phyloP scores from a whole-genome alignment of 2,888 invertebrate genomes.

The Synergus gifuensis region DNA sequence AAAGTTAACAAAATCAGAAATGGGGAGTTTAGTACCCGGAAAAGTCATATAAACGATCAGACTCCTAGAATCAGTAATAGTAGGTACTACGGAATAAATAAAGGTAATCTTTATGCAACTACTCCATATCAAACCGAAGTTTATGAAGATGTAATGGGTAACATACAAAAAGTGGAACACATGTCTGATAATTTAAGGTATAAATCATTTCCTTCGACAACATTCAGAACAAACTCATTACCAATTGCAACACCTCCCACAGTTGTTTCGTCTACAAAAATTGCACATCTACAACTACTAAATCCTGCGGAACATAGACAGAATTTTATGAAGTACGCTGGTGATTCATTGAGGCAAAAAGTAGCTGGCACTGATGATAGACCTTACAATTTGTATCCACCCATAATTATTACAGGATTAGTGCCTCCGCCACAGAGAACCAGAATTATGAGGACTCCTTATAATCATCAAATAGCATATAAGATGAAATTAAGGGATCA shows the following conservation, averaged over 20 bases:
- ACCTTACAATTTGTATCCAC: neutral
- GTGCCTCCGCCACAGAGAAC: neutral
- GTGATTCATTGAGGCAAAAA: neutral
- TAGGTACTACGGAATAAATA: neutral
- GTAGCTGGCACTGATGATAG: neutral
- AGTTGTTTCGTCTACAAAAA: neutral
- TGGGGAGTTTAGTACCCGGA: too few relatives aligned
- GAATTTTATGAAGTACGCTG: neutral
- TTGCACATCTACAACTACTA: neutral
- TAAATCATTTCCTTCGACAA: neutral
- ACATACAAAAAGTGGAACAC: slow-evolving; percentile 64
- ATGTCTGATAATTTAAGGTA: neutral
- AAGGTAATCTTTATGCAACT: slow-evolving; percentile 26
- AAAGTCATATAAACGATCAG: neutral
- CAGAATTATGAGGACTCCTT: neutral
- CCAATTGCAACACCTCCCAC: neutral
- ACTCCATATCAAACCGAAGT: slow-evolving; percentile 70
- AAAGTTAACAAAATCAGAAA: neutral
- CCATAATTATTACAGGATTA: neutral
- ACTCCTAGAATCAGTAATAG: neutral
- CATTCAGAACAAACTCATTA: neutral
- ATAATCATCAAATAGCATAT: neutral
- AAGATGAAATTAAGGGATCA: neutral
- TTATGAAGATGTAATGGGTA: slow-evolving; percentile 75
- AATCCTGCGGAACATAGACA: neutral